Evolutionary conservation across 2,888 invertebrate genomes (phyloP).

Genomic region (Macrosiphum euphorbiae): DNA sequence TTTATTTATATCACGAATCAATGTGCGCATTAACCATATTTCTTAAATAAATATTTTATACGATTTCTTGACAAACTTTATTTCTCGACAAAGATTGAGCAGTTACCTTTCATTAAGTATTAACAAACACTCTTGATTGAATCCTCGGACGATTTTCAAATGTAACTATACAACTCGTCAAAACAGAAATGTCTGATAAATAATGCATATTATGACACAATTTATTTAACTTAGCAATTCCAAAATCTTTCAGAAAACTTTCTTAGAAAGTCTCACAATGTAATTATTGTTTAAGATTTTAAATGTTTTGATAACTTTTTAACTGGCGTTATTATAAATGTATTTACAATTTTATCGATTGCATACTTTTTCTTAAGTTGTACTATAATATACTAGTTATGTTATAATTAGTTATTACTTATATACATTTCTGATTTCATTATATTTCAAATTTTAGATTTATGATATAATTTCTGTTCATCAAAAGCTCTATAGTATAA

Average conservation of each 20-base stretch:
- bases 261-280: background rate
- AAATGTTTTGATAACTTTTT: slow-evolving; percentile 12
- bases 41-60: background rate
- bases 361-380: background rate
- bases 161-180: background rate
- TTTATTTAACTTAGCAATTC: slow-evolving; percentile 1
- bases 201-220: background rate
- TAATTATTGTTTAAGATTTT: background rate
- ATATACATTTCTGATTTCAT: background rate
- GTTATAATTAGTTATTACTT: background rate
- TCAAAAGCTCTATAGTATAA: background rate
- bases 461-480: background rate
- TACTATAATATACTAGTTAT: background rate
- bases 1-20: background rate
- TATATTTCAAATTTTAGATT: background rate
- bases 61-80: background rate
- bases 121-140: slow-evolving; percentile 20
- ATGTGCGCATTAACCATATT: background rate
- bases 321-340: background rate
- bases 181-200: slow-evolving; percentile 15
- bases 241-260: background rate
- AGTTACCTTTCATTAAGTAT: background rate
- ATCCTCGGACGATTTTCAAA: background rate
- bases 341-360: background rate
- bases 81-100: background rate